A percentile compares a stretch with the other conserved stretches of the same genome.
Conservation (phyloP, 2,113 vertebrate species). For the Scolopax mira region DNA sequence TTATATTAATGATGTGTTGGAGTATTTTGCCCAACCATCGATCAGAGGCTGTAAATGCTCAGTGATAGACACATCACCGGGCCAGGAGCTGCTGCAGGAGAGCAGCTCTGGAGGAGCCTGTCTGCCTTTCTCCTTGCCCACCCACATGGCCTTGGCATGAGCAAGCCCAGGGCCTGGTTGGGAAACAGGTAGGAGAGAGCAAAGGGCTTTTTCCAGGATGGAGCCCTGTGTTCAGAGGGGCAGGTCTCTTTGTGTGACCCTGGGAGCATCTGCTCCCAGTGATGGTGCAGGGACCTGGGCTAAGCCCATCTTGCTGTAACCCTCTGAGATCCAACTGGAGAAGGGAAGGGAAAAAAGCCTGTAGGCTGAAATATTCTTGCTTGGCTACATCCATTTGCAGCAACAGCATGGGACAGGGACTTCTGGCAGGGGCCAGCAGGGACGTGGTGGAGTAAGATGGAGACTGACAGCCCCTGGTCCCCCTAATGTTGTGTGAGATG, state of each 20-base stretch:
- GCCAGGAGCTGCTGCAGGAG: background rate
- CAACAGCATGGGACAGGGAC: accelerated
- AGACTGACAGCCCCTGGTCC: background rate
- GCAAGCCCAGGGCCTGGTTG: background rate
- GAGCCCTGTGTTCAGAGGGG: background rate
- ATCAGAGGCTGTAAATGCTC: background rate
- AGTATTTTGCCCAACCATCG: background rate
- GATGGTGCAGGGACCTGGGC: background rate
- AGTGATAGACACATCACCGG: accelerated
- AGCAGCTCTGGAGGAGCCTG: background rate
- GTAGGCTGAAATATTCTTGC: accelerated
- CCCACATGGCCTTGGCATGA: accelerated
- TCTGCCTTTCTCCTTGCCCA: background rate
- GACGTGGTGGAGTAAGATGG: accelerated
- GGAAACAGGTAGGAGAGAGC: too few species aligned
- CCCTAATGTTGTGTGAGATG: too few species aligned
- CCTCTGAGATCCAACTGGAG: background rate
- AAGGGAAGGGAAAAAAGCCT: too few species aligned
- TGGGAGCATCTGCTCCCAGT: accelerated
- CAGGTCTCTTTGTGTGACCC: background rate
- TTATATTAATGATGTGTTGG: accelerated
- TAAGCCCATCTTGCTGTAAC: background rate
- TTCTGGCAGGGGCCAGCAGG: accelerated
- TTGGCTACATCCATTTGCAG: accelerated
- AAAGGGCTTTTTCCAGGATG: background rate